phyloP scores from a whole-genome alignment of 2,113 vertebrate genomes.

The Emydura subglobosa region DNA sequence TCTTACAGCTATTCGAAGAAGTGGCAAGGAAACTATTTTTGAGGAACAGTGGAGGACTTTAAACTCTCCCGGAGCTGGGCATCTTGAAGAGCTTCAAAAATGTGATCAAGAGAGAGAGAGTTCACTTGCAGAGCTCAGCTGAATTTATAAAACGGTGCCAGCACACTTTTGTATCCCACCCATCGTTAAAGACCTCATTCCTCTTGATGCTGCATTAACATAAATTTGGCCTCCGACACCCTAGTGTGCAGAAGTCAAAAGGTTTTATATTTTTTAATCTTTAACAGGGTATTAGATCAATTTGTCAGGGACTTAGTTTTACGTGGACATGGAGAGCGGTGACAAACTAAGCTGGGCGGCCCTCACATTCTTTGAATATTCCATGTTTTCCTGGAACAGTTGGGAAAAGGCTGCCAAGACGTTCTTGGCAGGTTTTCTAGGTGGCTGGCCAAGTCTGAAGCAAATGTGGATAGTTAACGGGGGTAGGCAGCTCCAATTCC shows the following conservation, averaged over 20 bases:
- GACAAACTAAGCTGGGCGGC: constrained; percentile 57
- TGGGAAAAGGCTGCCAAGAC: constrained; percentile 58
- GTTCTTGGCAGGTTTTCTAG: constrained; percentile 66
- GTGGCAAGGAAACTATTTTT: background rate
- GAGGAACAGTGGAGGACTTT: accelerated
- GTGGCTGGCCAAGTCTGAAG: constrained; percentile 67
- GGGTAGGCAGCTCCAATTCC: constrained; percentile 16
- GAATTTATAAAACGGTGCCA: background rate
- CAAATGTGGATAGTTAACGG: constrained; percentile 52
- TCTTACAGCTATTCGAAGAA: background rate
- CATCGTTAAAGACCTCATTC: background rate
- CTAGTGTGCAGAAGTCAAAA: constrained; percentile 25
- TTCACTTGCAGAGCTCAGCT: background rate
- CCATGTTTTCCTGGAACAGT: constrained; percentile 73
- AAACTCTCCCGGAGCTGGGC: background rate
- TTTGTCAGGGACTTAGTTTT: constrained; percentile 62
- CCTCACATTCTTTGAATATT: constrained; percentile 62
- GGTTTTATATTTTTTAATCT: constrained; percentile 30
- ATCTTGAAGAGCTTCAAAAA: background rate
- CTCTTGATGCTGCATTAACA: constrained; percentile 19
- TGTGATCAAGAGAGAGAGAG: background rate
- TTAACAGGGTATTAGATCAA: constrained; percentile 63
- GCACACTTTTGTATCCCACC: background rate
- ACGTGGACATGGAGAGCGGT: constrained; percentile 62
- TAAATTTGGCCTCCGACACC: constrained; percentile 50